Base-by-base conservation (phyloP, 2,113 vertebrate species). In the Halichoerus grypus region DNA sequence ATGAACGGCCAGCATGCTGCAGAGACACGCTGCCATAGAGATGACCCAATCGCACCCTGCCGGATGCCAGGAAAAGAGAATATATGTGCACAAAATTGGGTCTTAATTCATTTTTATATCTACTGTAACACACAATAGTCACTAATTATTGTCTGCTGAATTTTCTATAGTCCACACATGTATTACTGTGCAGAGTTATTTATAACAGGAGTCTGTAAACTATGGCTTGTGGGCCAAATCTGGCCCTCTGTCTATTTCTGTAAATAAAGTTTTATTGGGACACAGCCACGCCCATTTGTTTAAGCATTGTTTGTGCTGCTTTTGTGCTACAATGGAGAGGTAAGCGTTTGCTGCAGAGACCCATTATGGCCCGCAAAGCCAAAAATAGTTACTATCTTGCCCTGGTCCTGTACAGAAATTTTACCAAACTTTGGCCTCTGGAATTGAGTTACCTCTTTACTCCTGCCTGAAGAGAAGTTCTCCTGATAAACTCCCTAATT, bases 261-360 rank as follows among this genome's bases (percentile, higher is more conserved):
- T 87, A 67, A 79, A 89, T 88, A 96, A 84, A 87, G 67, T 81
- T 88, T 84, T 81, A 82, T 76, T 85, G 51, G 42, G 39, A 82
- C 6, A 51, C 10, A 94, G 21, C 36, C 33, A 94, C 0, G 2
- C 0, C 4, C 14, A 7, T 36, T 65, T 76, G 82, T 84, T 59
- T 53, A 72, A 81, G 12, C 86, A 59, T 53, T 39, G 1, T 71
- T 90, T 90, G 13, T 42, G 51, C 22, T 31, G 51, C 1, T 76
- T 93, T 76, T 18, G 0, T 31, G 46, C 39, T 72, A 77, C 9
- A 55, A 24, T 59, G 63, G 15, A 92, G 13, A 96, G 31, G 16
- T 67, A 31, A 26, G 6, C 19, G 31, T 28, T 91, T 59, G 74
- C 5, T 57, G 10, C 9, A 67, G 33, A 94, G 39, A 61, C 21